These are phyloP conservation scores for Charaxes varanes DNA, from an alignment of 1,140 invertebrate genomes.

Conservation along the genomic window DNA sequence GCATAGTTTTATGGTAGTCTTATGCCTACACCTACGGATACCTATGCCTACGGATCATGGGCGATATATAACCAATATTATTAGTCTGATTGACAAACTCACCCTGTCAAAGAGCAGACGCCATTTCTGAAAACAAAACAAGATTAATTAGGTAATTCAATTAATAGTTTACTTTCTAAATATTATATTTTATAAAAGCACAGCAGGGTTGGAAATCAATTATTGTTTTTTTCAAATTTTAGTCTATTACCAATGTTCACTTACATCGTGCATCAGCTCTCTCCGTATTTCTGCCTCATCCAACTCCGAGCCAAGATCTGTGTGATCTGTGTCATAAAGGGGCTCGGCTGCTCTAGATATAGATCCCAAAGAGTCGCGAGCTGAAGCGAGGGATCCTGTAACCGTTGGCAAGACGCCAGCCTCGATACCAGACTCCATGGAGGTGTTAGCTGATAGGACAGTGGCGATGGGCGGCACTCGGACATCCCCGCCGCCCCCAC, in stretches of 20 bases:
- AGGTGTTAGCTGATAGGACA: constrained; percentile 66
- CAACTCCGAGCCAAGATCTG: constrained; percentile 83
- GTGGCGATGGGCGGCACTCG: constrained; percentile 45
- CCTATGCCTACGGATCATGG: too few species aligned
- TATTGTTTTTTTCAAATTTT: constrained; percentile 3
- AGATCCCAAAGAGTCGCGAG: constrained; percentile 75
- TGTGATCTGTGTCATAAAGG: constrained; percentile 84
- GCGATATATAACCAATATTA: too few species aligned
- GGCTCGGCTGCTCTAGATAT: constrained; percentile 77
- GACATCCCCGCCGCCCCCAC: constrained; percentile 45
- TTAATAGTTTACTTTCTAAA: neutral
- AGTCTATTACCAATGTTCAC: constrained; percentile 16
- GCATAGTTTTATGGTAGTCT: too few species aligned
- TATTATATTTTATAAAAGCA: neutral
- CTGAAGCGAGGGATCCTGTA: constrained; percentile 78
- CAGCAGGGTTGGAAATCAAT: neutral
- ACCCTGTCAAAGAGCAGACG: constrained; percentile 89
- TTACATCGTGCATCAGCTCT: constrained; percentile 84
- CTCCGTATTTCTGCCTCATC: constrained; percentile 85
- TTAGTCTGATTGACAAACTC: too few species aligned
- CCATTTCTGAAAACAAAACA: constrained; percentile 84
- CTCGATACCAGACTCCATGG: constrained; percentile 74
- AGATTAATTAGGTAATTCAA: neutral
- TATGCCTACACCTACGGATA: too few species aligned
- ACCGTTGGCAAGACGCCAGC: constrained; percentile 79